phyloP scores from a whole-genome alignment of 1,140 invertebrate species.

The Camponotus pennsylvanicus region DNA sequence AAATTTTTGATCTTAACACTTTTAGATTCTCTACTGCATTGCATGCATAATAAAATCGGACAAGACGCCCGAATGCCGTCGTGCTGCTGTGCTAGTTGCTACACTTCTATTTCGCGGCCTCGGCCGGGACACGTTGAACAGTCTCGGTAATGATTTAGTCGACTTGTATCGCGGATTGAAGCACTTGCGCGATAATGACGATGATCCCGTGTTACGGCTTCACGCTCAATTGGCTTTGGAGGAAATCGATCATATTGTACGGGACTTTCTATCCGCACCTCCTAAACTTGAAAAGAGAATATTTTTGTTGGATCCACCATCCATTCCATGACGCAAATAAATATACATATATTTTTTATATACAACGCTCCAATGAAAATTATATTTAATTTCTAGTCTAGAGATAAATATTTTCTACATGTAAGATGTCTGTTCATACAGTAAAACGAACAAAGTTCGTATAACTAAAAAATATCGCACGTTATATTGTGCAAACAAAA shows the following conservation, averaged over 20 bases:
- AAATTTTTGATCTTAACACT: constrained; percentile 37
- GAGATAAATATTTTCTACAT: constrained; percentile 24
- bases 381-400: background rate
- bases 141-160: constrained; percentile 89
- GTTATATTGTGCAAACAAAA: background rate
- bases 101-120: constrained; percentile 91
- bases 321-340: background rate
- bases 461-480: constrained; percentile 9
- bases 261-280: constrained; percentile 88
- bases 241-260: constrained; percentile 91
- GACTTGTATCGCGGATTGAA: constrained; percentile 91
- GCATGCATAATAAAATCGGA: constrained; percentile 90
- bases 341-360: constrained; percentile 10
- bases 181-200: constrained; percentile 88
- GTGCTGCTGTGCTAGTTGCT: constrained; percentile 93
- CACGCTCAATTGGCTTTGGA: constrained; percentile 92
- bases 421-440: background rate
- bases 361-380: constrained; percentile 34
- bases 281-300: constrained; percentile 89
- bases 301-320: constrained; percentile 64
- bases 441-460: background rate
- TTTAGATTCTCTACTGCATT: constrained; percentile 90
- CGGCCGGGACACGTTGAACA: constrained; percentile 89
- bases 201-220: constrained; percentile 90
- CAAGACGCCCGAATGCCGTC: constrained; percentile 89